These are phyloP conservation scores for Drosophila suzukii DNA, from an alignment of 1,140 invertebrate species.

Conservation along the genomic window DNA sequence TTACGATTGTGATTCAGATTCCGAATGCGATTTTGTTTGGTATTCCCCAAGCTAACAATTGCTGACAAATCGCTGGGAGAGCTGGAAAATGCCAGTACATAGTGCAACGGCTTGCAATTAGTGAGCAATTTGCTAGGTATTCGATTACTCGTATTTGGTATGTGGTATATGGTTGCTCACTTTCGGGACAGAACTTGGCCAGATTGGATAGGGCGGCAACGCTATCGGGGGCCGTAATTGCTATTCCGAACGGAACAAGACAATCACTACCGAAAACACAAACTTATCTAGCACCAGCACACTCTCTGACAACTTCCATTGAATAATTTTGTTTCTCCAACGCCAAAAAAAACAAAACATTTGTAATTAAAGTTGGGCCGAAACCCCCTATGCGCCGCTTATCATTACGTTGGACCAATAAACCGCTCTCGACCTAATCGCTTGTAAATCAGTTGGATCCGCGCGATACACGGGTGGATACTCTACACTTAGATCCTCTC, in stretches of 20 bases:
- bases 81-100: background rate
- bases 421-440: constrained; percentile 46
- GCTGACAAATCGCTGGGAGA: constrained; percentile 10
- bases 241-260: constrained; percentile 18
- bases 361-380: constrained; percentile 22
- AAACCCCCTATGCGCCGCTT: background rate
- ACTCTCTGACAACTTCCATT: constrained; percentile 7
- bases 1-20: constrained; percentile 3
- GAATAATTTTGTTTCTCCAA: constrained; percentile 1
- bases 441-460: constrained; percentile 65
- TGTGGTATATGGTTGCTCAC: background rate
- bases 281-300: constrained; percentile 14
- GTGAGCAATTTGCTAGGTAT: constrained; percentile 11
- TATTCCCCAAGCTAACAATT: constrained; percentile 19
- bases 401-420: background rate
- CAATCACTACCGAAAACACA: constrained; percentile 45
- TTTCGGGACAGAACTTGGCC: background rate
- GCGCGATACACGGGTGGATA: background rate
- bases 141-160: background rate
- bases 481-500: background rate
- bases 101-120: constrained; percentile 8
- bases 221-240: constrained; percentile 12
- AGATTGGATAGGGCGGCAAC: background rate
- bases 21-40: constrained; percentile 8
- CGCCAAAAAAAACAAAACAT: background rate